phyloP scores from a whole-genome alignment of 2,113 vertebrate genomes.

The Hipposideros armiger region DNA sequence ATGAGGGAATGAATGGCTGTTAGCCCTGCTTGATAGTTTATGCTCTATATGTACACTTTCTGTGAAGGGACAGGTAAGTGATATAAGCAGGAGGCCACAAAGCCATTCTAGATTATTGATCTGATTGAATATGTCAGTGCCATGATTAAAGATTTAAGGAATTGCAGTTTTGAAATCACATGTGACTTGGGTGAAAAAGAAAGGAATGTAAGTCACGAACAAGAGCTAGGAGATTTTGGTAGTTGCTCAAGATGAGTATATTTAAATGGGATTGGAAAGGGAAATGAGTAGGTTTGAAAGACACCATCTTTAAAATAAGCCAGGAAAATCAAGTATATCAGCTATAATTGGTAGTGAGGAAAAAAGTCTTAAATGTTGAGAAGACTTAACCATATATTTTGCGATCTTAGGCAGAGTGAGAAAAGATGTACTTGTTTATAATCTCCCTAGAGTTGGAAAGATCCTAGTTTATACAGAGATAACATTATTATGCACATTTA shows the following conservation, averaged over 20 bases:
- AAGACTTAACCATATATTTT: neutral
- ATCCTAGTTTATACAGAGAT: neutral
- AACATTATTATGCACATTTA: neutral
- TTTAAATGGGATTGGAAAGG: slow-evolving; percentile 41
- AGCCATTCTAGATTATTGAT: neutral
- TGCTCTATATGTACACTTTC: neutral
- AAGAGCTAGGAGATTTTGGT: neutral
- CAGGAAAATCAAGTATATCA: slow-evolving; percentile 32
- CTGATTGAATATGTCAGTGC: neutral
- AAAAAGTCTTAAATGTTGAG: neutral
- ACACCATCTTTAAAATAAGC: neutral
- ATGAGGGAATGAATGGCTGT: neutral
- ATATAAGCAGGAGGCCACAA: neutral
- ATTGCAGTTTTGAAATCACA: slow-evolving; percentile 42
- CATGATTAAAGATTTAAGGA: slow-evolving; percentile 33
- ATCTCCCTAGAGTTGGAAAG: neutral
- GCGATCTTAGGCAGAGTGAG: neutral
- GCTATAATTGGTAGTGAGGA: neutral
- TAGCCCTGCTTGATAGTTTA: neutral
- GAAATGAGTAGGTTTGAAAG: slow-evolving; percentile 63
- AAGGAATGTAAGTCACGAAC: neutral
- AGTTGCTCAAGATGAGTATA: neutral
- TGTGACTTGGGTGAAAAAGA: neutral
- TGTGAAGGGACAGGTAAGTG: neutral
- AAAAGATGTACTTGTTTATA: neutral